These are phyloP conservation scores for Anarhynchus alexandrinus DNA, from an alignment of 2,113 vertebrate species.

Conservation along the genomic window DNA sequence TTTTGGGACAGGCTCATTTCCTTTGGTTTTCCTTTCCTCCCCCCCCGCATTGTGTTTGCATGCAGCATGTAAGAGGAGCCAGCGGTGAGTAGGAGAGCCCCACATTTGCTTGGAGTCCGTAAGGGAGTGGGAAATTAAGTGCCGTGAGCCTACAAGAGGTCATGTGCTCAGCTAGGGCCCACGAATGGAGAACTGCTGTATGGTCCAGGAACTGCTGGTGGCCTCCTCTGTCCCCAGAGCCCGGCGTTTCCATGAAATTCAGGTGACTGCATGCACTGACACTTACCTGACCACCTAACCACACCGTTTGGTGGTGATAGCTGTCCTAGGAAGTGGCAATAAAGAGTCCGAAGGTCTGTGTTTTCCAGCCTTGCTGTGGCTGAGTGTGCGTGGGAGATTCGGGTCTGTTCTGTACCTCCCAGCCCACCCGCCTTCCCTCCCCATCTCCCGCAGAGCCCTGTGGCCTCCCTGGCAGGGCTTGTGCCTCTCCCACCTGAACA, in stretches of 20 bases:
- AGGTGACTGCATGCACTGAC: background rate
- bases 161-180: background rate
- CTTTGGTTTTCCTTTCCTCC: no score
- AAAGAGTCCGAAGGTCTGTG: background rate
- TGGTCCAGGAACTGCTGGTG: background rate
- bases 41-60: no score
- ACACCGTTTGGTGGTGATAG: background rate
- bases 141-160: background rate
- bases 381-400: accelerated
- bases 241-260: background rate
- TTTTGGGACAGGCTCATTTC: no score
- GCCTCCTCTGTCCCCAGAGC: background rate
- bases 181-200: background rate
- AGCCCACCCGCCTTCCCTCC: no score
- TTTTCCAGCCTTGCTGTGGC: background rate
- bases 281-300: background rate
- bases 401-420: background rate
- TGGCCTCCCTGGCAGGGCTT: background rate
- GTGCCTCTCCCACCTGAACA: background rate
- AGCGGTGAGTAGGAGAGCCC: background rate
- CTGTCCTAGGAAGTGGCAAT: background rate
- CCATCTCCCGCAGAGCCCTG: background rate
- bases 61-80: background rate
- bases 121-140: background rate
- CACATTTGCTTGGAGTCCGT: background rate